Conservation (phyloP, 2,888 invertebrate genomes). For the Empis stercorea region DNA sequence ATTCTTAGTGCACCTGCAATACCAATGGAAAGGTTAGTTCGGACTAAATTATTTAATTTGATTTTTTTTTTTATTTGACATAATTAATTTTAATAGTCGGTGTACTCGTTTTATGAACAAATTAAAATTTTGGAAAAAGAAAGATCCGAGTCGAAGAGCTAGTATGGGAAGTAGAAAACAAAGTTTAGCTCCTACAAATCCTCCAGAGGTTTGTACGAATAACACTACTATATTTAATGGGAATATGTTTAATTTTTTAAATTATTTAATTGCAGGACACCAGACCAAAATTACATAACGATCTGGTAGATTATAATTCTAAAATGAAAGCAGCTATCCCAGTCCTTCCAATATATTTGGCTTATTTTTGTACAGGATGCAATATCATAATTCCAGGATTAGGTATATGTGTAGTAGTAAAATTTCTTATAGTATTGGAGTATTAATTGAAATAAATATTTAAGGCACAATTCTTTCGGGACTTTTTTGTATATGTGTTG, state of each 20-base stretch:
- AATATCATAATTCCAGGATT: slow-evolving; percentile 67
- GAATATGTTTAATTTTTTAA: not conserved
- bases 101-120: slow-evolving; percentile 28
- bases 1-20: slow-evolving; percentile 39
- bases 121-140: slow-evolving; percentile 38
- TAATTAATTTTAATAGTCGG: slow-evolving; percentile 23
- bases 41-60: no score
- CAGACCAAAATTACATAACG: slow-evolving; percentile 60
- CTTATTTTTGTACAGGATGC: slow-evolving; percentile 76
- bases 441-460: not conserved
- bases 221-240: no score
- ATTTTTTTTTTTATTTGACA: no score
- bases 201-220: slow-evolving; percentile 46
- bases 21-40: slow-evolving; percentile 13
- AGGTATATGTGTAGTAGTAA: slow-evolving; percentile 41
- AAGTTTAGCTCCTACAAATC: slow-evolving; percentile 49
- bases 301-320: slow-evolving; percentile 69
- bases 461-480: slow-evolving; percentile 84
- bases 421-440: not conserved
- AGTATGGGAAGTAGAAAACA: slow-evolving; percentile 54
- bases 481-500: slow-evolving; percentile 74
- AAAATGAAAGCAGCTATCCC: slow-evolving; percentile 88
- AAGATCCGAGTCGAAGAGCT: slow-evolving; percentile 42
- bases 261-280: slow-evolving; percentile 44
- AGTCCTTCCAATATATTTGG: slow-evolving; percentile 71